Base-by-base conservation (phyloP, 2,797 vertebrate genomes). In the Paratrypauchen microcephalus region DNA sequence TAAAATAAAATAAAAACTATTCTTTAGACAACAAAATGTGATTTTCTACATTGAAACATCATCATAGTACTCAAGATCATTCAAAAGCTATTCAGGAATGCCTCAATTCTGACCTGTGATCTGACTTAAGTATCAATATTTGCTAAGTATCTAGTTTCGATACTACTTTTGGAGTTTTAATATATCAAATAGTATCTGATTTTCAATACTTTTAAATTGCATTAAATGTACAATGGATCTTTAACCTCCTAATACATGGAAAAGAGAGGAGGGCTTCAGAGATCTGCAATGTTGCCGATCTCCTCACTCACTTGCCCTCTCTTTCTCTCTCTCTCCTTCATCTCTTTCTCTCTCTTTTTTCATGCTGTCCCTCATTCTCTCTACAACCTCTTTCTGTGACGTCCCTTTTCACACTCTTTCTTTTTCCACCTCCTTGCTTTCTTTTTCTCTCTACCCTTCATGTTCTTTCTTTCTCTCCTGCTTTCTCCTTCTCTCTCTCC, bases 261-360 rank as follows among this genome's bases (percentile, higher is more conserved):
- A 36, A 9, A 68, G 13, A 63, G 39, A 54, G 18, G 11, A 66
- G 81, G 75, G 64, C 67, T 76, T 80, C 68, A 28, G 68, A 76
- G 28, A 54, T 77, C 70, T 76, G 77, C 76, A 81, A 83, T 76
- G 81, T 85, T 81, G 87, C 85, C n/a, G n/a, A n/a, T n/a, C 69
- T 62, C 45, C 73, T 62, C 64, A 19, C 30, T 52, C 71, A 5
- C 52, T 1, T 15, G 2, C 41, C 24, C 71, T 50, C 41, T 41
- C 39, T 5, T 5, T 9, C 55, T 63, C 69, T 58, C 52, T 24
- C 52, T 55, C 52, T 21, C 52, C 21, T 9, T 2, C n/a, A 8
- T 9, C 16, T 23, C 9, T 24, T n/a, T 50, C 47, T 50, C 18
- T 50, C 48, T 15, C 45, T 32, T 32, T 50, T 50, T n/a, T n/a